These are phyloP conservation scores for Apteryx mantelli DNA, from an alignment of 2,113 vertebrate genomes.

Conservation along the genomic window DNA sequence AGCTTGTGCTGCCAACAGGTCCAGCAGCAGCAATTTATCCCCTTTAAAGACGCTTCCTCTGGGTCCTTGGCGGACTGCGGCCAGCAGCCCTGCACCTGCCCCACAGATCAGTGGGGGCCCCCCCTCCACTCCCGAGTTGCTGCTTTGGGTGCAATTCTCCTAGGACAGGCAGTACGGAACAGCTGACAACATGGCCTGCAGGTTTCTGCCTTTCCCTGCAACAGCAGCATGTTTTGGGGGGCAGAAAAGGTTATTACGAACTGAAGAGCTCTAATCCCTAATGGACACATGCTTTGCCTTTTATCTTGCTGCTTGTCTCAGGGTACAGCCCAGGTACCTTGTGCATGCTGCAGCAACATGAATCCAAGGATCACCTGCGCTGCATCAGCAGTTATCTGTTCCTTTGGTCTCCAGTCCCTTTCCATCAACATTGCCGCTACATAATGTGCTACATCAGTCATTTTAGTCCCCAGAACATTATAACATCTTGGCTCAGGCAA, in stretches of 20 bases:
- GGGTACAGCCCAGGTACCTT: neutral
- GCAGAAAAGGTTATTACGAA: neutral
- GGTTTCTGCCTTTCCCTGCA: neutral
- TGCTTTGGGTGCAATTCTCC: neutral
- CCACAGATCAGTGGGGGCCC: rapidly evolving
- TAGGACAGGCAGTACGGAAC: neutral
- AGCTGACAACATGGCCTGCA: neutral
- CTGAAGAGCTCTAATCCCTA: neutral
- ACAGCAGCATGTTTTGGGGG: neutral
- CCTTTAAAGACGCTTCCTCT: rapidly evolving
- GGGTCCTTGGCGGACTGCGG: neutral
- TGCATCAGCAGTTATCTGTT: neutral
- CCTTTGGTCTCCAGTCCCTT: neutral
- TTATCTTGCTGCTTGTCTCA: neutral
- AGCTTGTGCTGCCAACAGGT: neutral
- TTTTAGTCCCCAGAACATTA: neutral
- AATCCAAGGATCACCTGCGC: neutral
- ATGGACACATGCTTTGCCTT: rapidly evolving
- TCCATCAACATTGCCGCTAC: neutral
- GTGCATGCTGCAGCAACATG: neutral
- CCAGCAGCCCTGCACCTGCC: neutral
- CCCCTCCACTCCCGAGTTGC: neutral
- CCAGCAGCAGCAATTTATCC: neutral
- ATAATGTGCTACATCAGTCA: rapidly evolving
- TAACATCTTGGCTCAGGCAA: neutral